A percentile compares a stretch with the other conserved stretches of the same genome.
Conservation (phyloP, 2,797 vertebrate species). For the Melanotaenia trifasciata region DNA sequence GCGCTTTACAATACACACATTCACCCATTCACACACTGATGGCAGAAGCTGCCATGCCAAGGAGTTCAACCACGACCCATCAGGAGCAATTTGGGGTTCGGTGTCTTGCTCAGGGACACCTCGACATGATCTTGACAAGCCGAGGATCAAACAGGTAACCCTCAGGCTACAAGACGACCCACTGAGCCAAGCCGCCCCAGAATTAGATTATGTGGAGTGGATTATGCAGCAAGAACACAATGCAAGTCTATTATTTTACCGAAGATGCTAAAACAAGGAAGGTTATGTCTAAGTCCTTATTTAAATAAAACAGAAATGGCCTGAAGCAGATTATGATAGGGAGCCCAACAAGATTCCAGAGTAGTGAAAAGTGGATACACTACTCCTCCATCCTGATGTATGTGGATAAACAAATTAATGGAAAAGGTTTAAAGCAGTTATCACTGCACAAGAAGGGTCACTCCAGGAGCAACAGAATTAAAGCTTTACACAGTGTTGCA, state of each 20-base stretch:
- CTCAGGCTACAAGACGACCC: no score
- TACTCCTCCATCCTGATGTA: not conserved
- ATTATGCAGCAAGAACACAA: not conserved
- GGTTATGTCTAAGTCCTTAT: not conserved
- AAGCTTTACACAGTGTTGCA: not conserved
- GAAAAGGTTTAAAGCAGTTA: not conserved
- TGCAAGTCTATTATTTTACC: not conserved
- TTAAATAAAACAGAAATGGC: not conserved
- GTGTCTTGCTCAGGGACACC: no score
- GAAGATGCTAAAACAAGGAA: not conserved
- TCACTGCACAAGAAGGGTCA: not conserved
- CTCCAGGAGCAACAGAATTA: not conserved
- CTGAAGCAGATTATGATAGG: not conserved
- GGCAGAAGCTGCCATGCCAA: no score
- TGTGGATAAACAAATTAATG: not conserved
- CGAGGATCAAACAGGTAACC: no score
- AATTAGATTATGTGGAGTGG: no score
- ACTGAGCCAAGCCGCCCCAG: no score
- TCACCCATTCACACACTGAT: no score
- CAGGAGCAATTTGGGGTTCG: no score
- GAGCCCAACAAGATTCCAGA: not conserved
- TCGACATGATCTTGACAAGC: no score
- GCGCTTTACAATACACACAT: no score
- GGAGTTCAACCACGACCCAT: no score
- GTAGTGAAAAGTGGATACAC: not conserved